Evolutionary conservation across 2,797 vertebrate genomes (phyloP).

Genomic region (Catharus ustulatus): DNA sequence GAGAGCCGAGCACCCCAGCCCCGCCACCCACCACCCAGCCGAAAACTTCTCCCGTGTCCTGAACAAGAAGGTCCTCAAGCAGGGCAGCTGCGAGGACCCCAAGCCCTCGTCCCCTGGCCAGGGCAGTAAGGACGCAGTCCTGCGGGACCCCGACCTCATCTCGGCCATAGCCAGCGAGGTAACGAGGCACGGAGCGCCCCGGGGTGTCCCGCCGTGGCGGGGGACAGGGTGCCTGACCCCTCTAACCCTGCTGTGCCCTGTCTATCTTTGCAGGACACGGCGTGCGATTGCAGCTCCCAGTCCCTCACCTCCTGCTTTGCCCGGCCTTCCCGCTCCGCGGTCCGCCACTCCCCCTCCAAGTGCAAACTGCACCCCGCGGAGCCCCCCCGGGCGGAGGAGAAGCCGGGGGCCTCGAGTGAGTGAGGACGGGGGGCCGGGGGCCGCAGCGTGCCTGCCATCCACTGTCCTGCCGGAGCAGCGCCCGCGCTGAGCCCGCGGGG

Average conservation of each 20-base stretch:
- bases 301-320: slow-evolving; percentile 88
- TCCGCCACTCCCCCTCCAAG: slow-evolving; percentile 86
- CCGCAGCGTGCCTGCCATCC: slow-evolving; percentile 28
- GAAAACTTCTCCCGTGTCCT: slow-evolving; percentile 87
- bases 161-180: slow-evolving; percentile 83
- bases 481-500: background rate
- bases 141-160: slow-evolving; percentile 74
- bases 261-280: slow-evolving; percentile 83
- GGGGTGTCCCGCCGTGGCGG: background rate
- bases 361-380: slow-evolving; percentile 90
- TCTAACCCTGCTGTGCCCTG: background rate
- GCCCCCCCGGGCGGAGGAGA: slow-evolving; percentile 81
- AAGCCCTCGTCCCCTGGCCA: slow-evolving; percentile 56
- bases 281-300: slow-evolving; percentile 91
- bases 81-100: slow-evolving; percentile 82
- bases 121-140: slow-evolving; percentile 75
- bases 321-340: slow-evolving; percentile 83
- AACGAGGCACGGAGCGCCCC: background rate
- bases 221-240: background rate
- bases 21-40: slow-evolving; percentile 66
- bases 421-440: slow-evolving; percentile 43
- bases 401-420: slow-evolving; percentile 79
- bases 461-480: background rate
- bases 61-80: slow-evolving; percentile 90
- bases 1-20: slow-evolving; percentile 72